Percentiles rank a stretch among this genome's conserved stretches.
Conservation (phyloP, 53 echinoderm and acorn worm genomes). For the Luidia sarsii region DNA sequence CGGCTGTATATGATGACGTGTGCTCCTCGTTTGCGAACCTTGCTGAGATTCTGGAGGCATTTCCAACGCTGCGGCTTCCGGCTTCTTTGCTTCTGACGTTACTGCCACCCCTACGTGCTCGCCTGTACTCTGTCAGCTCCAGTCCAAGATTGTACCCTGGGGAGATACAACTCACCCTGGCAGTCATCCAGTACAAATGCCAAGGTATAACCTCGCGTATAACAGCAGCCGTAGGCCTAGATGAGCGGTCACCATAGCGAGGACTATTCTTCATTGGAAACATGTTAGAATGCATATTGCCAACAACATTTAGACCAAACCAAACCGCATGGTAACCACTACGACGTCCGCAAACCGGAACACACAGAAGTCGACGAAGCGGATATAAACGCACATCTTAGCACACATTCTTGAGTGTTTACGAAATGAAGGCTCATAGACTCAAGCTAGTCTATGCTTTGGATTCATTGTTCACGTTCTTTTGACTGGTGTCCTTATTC, state of each 20-base stretch:
- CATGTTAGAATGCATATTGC: background rate
- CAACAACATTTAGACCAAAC: too few species aligned
- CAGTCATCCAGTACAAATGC: constrained; percentile 73
- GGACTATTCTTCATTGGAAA: too few species aligned
- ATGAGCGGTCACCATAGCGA: too few species aligned
- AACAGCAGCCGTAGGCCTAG: too few species aligned
- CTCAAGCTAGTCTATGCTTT: too few species aligned
- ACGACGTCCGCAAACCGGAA: too few species aligned
- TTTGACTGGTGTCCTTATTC: background rate
- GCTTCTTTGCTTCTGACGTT: constrained; percentile 77
- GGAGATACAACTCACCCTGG: constrained; percentile 84
- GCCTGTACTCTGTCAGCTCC: constrained; percentile 86
- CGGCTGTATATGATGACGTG: constrained; percentile 64
- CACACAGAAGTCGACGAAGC: too few species aligned
- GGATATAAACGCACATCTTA: background rate
- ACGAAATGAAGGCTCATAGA: background rate
- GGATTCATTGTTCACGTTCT: too few species aligned
- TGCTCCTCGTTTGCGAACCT: constrained; percentile 62
- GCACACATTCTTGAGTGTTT: background rate
- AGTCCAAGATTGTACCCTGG: constrained; percentile 60
- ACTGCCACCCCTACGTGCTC: constrained; percentile 73
- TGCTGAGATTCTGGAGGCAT: constrained; percentile 73
- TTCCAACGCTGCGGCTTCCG: constrained; percentile 70
- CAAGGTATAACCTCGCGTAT: constrained; percentile 58
- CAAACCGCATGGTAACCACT: too few species aligned